Evolutionary conservation across 2,888 invertebrate genomes (phyloP).

Genomic region (Heteromurus nitidus): DNA sequence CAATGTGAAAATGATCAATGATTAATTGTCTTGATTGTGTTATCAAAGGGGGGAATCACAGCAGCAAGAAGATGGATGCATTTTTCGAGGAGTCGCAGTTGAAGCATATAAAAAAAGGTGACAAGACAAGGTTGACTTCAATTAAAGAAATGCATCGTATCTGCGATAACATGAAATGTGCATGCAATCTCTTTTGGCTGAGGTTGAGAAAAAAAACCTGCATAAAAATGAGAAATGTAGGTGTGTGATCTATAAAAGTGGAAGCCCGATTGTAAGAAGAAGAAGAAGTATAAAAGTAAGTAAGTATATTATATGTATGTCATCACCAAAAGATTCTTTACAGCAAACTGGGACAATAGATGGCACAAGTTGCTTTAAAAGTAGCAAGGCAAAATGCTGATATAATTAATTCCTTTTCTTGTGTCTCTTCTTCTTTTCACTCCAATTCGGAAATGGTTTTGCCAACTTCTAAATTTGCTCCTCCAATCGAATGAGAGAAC

Average conservation of each 20-base stretch:
- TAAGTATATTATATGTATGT: neutral
- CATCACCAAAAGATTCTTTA: neutral
- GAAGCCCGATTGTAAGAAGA: no score
- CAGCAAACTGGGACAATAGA: neutral
- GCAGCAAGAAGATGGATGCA: neutral
- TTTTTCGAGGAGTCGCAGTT: neutral
- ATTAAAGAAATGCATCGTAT: neutral
- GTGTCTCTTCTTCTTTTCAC: neutral
- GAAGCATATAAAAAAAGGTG: neutral
- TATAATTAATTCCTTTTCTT: no score
- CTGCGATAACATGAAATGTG: neutral
- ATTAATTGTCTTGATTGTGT: conserved; percentile 9
- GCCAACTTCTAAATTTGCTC: neutral
- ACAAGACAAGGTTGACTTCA: neutral
- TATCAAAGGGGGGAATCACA: neutral
- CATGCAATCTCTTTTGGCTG: neutral
- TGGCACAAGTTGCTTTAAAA: neutral
- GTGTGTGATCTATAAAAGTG: no score
- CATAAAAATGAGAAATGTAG: no score
- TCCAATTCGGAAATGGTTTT: neutral
- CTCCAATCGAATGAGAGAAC: conserved; percentile 28
- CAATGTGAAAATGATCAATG: conserved; percentile 17
- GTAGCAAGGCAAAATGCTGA: no score
- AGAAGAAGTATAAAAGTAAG: neutral
- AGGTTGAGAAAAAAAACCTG: neutral